phyloP scores from a whole-genome alignment of 2,113 vertebrate species.

The Eublepharis macularius region DNA sequence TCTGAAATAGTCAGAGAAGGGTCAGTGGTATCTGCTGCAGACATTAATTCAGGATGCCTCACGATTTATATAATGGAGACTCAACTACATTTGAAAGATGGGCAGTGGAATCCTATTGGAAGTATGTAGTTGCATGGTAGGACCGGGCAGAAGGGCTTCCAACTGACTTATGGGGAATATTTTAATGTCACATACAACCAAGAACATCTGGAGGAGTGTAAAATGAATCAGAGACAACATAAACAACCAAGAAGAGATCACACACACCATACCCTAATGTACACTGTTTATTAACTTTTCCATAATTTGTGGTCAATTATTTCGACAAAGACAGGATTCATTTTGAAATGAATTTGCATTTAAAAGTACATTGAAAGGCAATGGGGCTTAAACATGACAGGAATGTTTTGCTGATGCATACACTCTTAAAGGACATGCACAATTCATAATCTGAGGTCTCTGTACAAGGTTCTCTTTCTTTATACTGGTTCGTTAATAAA shows the following conservation, averaged over 20 bases:
- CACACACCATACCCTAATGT: constrained; percentile 47
- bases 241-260: neutral
- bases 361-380: constrained; percentile 60
- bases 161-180: neutral
- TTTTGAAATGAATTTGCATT: constrained; percentile 62
- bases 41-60: neutral
- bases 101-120: neutral
- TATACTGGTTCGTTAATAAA: constrained; percentile 50
- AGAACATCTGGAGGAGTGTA: too few relatives aligned
- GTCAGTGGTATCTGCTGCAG: too few relatives aligned
- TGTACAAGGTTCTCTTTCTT: constrained; percentile 54
- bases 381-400: constrained; percentile 48
- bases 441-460: constrained; percentile 52
- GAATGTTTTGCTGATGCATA: constrained; percentile 48
- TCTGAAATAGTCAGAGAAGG: neutral
- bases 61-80: neutral
- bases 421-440: constrained; percentile 72
- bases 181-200: neutral
- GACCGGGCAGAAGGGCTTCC: neutral
- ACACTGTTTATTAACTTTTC: constrained; percentile 73
- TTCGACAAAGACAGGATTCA: constrained; percentile 66
- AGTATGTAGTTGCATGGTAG: neutral
- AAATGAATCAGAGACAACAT: neutral
- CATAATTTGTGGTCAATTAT: constrained; percentile 60
- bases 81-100: neutral